These are phyloP conservation scores for Hippoglossus stenolepis DNA, from an alignment of 2,113 vertebrate genomes.

Conservation along the genomic window DNA sequence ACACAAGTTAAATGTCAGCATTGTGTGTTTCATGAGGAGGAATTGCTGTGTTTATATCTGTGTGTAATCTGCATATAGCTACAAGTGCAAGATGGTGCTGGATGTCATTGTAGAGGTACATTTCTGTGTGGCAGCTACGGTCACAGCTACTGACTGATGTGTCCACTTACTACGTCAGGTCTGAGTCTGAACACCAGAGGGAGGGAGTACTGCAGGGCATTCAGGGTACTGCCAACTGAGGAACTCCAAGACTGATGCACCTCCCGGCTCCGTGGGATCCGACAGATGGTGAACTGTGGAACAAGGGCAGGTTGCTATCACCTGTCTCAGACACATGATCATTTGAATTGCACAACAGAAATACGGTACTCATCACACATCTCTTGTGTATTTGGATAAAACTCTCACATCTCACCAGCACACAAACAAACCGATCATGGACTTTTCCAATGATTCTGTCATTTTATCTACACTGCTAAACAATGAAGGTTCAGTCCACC, in stretches of 20 bases:
- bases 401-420: too few species aligned
- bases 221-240: slow-evolving; percentile 85
- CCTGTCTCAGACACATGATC: too few species aligned
- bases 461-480: too few species aligned
- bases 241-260: slow-evolving; percentile 92
- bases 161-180: slow-evolving; percentile 94
- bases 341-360: not conserved
- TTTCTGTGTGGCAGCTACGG: too few species aligned
- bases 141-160: too few species aligned
- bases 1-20: slow-evolving; percentile 6
- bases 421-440: too few species aligned
- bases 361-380: not conserved
- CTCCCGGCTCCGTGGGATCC: slow-evolving; percentile 92
- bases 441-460: too few species aligned
- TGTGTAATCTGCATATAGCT: not conserved
- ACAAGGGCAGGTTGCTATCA: not conserved
- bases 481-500: too few species aligned
- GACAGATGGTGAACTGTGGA: slow-evolving; percentile 86
- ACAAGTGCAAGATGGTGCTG: not conserved
- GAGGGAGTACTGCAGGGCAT: slow-evolving; percentile 83
- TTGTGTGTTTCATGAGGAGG: not conserved
- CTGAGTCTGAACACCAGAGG: slow-evolving; percentile 87
- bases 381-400: not conserved
- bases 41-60: not conserved
- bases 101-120: too few species aligned